Percentiles rank a stretch among this genome's conserved stretches.
Conservation (phyloP, 30 jellyfish, hydroid and myxozoan species). For the Aurelia sp. region DNA sequence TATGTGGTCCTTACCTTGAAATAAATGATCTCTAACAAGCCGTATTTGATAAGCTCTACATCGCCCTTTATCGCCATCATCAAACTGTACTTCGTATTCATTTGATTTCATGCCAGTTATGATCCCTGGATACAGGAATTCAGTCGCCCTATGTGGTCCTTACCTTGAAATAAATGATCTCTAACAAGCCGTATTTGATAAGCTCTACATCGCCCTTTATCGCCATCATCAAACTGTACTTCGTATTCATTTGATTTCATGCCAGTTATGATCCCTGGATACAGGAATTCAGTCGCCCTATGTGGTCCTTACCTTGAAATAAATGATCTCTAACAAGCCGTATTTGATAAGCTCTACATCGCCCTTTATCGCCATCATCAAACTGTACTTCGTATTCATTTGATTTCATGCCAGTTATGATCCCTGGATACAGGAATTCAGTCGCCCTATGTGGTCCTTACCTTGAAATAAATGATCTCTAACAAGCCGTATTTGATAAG, state of each 20-base stretch:
- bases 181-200: constrained; percentile 81
- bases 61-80: constrained; percentile 87
- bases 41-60: constrained; percentile 84
- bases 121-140: constrained; percentile 87
- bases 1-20: constrained; percentile 18
- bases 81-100: constrained; percentile 81
- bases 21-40: constrained; percentile 58
- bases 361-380: constrained; percentile 89
- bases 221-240: constrained; percentile 91
- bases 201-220: constrained; percentile 74
- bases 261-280: constrained; percentile 87
- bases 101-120: constrained; percentile 60
- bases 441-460: background rate
- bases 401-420: constrained; percentile 58
- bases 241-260: constrained; percentile 70
- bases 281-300: constrained; percentile 34
- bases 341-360: constrained; percentile 81
- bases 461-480: constrained; percentile 71
- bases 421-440: constrained; percentile 69
- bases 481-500: constrained; percentile 87
- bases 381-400: constrained; percentile 80
- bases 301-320: constrained; percentile 24
- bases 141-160: background rate
- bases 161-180: constrained; percentile 54
- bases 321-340: constrained; percentile 69